phyloP scores from a whole-genome alignment of 35 echinoderm and acorn worm genomes.

The Amphiura filiformis region DNA sequence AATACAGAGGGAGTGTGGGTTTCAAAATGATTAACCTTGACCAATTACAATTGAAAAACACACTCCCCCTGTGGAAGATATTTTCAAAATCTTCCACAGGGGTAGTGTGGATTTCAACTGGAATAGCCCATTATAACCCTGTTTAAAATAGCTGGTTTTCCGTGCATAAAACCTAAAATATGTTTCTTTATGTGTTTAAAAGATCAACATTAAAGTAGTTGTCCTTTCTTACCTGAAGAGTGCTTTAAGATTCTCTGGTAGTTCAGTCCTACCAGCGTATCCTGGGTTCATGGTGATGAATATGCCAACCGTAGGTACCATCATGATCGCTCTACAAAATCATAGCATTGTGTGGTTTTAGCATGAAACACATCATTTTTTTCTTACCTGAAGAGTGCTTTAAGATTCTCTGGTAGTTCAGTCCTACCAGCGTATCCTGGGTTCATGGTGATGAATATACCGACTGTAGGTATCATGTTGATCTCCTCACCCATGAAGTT shows the following conservation, averaged over 20 bases:
- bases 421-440: conserved; percentile 96
- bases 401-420: conserved; percentile 98
- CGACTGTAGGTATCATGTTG: conserved; percentile 69
- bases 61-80: no score
- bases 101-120: no score
- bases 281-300: no score
- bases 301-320: conserved; percentile 69
- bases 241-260: no score
- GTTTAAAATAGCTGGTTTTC: not conserved
- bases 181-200: no score
- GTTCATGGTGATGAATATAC: conserved; percentile 99
- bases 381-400: conserved; percentile 90
- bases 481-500: conserved; percentile 94
- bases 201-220: no score
- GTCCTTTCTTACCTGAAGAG: conserved; percentile 84
- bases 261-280: no score
- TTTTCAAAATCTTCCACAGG: conserved; percentile 79
- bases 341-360: not conserved
- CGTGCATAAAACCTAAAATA: not conserved
- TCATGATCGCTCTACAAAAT: not conserved
- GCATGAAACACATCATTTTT: not conserved
- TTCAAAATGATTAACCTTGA: no score
- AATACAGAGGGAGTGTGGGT: no score
- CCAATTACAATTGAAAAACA: no score
- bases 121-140: no score